Conservation (phyloP, 2,797 vertebrate genomes). For the Dipus sagitta region DNA sequence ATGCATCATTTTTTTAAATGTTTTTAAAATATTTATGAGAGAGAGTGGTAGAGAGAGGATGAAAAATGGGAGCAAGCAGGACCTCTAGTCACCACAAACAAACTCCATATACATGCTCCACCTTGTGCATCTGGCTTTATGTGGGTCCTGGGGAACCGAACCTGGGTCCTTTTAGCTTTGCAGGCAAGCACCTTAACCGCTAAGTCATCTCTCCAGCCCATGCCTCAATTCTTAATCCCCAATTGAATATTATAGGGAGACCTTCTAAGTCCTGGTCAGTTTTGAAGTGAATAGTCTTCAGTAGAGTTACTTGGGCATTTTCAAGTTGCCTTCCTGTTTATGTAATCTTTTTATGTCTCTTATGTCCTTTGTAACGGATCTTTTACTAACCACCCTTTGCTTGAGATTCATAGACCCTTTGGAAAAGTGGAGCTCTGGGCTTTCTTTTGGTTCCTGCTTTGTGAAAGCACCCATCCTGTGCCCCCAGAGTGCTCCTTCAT, state of each 20-base stretch:
- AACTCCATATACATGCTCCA: too few species aligned
- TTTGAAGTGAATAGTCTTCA: slow-evolving; percentile 50
- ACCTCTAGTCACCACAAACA: too few species aligned
- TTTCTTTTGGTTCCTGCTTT: slow-evolving; percentile 11
- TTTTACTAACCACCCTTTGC: slow-evolving; percentile 9
- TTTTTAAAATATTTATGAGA: too few species aligned
- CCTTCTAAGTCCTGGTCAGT: neutral
- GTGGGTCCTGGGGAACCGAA: too few species aligned
- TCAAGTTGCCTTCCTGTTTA: neutral
- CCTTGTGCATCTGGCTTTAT: too few species aligned
- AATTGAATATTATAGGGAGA: slow-evolving; percentile 38
- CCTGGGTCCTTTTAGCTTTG: too few species aligned
- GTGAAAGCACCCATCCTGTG: neutral
- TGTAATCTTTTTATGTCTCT: neutral
- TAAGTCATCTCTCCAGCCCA: too few species aligned
- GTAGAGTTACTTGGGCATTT: slow-evolving; percentile 19
- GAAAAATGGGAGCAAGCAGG: too few species aligned
- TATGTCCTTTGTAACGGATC: neutral
- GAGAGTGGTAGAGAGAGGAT: too few species aligned
- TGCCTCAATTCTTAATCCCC: slow-evolving; percentile 31
- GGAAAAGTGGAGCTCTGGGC: neutral
- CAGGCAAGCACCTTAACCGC: too few species aligned
- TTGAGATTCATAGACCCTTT: slow-evolving; percentile 30
- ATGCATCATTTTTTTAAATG: neutral
- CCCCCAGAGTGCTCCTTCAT: neutral